phyloP scores from a whole-genome alignment of 2,797 vertebrate genomes.

The Gymnothorax javanicus region DNA sequence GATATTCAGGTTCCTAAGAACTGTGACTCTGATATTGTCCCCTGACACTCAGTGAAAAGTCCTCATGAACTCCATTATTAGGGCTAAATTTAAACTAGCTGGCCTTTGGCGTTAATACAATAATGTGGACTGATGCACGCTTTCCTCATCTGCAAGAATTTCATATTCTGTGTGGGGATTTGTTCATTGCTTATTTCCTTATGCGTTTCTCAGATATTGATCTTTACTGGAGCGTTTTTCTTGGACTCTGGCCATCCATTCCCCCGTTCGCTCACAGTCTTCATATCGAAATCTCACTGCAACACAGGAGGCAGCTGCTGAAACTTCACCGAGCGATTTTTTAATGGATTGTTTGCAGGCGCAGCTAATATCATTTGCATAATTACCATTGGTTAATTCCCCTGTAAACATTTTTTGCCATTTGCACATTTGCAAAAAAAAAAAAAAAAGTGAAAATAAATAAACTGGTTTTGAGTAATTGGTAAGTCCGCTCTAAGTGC shows the following conservation, averaged over 20 bases:
- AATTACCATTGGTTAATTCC: slow-evolving; percentile 16
- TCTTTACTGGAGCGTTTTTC: background rate
- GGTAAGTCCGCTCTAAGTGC: background rate
- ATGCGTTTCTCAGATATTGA: background rate
- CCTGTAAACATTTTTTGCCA: slow-evolving; percentile 3
- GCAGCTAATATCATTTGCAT: background rate
- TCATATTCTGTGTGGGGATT: background rate
- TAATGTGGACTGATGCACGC: background rate
- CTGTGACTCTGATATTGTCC: too few species aligned
- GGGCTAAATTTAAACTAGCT: background rate
- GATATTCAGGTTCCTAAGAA: too few species aligned
- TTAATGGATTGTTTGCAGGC: background rate
- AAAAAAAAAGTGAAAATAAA: background rate
- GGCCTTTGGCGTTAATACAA: background rate
- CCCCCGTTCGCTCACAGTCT: background rate
- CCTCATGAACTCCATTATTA: too few species aligned
- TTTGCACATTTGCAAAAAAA: background rate
- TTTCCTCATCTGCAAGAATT: background rate
- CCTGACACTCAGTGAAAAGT: too few species aligned
- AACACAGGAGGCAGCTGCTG: background rate
- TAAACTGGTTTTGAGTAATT: background rate
- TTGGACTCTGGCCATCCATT: background rate
- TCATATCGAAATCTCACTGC: slow-evolving; percentile 2
- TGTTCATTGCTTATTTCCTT: background rate
- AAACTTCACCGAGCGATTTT: background rate